A percentile compares a stretch with the other conserved stretches of the same genome.
These are phyloP conservation scores for Apomyelois bistriatella DNA, from an alignment of 2,888 invertebrate genomes.

Conservation along the genomic window DNA sequence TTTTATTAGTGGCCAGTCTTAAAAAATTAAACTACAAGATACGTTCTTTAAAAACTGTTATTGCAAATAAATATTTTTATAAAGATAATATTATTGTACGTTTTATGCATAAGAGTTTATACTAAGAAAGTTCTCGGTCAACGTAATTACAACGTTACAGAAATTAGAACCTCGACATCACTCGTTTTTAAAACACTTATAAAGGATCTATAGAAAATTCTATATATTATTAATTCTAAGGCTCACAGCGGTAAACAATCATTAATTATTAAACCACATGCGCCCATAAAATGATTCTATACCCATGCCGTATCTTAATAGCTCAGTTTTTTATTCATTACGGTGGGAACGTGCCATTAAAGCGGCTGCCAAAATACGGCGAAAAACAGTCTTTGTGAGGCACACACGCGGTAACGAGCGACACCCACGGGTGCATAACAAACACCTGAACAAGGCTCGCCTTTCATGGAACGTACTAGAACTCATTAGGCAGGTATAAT, in stretches of 20 bases:
- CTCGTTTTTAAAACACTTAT: no score
- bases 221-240: no score
- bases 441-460: neutral
- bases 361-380: neutral
- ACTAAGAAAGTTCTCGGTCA: no score
- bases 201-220: no score
- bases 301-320: neutral
- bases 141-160: no score
- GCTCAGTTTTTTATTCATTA: neutral
- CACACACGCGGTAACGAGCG: neutral
- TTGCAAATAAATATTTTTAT: no score
- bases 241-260: neutral
- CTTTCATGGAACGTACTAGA: neutral
- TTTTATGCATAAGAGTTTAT: no score
- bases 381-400: neutral
- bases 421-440: slow-evolving; percentile 1
- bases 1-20: no score
- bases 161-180: no score
- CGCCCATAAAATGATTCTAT: neutral
- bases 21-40: no score
- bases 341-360: neutral
- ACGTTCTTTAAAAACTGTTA: no score
- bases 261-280: neutral
- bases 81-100: no score
- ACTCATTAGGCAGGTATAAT: neutral